Conservation (phyloP, 2,113 vertebrate species). For the Phaetusa simplex region DNA sequence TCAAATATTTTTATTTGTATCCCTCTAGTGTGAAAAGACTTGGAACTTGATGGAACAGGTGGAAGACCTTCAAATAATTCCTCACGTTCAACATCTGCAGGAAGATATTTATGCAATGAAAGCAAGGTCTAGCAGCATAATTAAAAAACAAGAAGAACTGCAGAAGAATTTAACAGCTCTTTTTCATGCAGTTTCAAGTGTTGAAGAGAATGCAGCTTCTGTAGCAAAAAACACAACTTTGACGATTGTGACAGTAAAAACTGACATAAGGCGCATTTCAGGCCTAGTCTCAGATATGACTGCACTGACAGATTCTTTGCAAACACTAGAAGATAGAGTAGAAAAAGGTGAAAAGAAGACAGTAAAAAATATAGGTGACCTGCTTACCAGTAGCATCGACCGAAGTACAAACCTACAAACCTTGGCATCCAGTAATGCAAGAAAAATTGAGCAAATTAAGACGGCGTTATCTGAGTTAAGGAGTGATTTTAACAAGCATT, state of each 20-base stretch:
- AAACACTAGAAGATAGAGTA: slow-evolving; percentile 80
- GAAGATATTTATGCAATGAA: slow-evolving; percentile 77
- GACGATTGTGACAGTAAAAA: slow-evolving; percentile 83
- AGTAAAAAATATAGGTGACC: slow-evolving; percentile 82
- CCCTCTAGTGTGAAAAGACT: slow-evolving; percentile 81
- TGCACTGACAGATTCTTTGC: slow-evolving; percentile 76
- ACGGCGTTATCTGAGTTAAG: slow-evolving; percentile 77
- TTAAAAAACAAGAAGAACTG: slow-evolving; percentile 72
- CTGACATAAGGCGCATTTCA: slow-evolving; percentile 90
- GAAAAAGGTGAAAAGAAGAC: slow-evolving; percentile 79
- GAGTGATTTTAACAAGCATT: slow-evolving; percentile 69
- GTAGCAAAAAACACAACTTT: slow-evolving; percentile 75
- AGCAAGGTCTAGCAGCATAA: slow-evolving; percentile 72
- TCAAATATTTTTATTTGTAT: slow-evolving; percentile 58
- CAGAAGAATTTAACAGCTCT: slow-evolving; percentile 78
- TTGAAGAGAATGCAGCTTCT: slow-evolving; percentile 76
- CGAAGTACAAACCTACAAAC: slow-evolving; percentile 80
- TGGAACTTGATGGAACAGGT: slow-evolving; percentile 74
- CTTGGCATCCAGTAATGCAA: slow-evolving; percentile 77
- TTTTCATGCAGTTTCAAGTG: slow-evolving; percentile 72
- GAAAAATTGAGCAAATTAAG: slow-evolving; percentile 75
- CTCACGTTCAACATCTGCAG: slow-evolving; percentile 77
- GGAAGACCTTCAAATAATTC: slow-evolving; percentile 68
- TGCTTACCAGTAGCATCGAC: slow-evolving; percentile 87
- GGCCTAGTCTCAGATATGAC: slow-evolving; percentile 84